Conservation (phyloP, 2,797 vertebrate species). For the Sebastiscus albofasciatus region DNA sequence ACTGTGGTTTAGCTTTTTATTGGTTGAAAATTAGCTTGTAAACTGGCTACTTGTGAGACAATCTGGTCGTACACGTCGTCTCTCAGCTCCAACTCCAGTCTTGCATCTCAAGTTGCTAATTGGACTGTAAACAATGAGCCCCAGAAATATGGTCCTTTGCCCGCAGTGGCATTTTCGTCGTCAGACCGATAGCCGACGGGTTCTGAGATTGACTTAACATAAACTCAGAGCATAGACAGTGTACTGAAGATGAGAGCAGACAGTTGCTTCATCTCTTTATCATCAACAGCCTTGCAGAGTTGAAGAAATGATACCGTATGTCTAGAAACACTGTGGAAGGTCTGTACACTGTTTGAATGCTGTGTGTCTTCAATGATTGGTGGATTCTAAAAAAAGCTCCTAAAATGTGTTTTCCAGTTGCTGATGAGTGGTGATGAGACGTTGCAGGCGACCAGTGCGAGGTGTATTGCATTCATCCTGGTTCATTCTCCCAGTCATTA, state of each 20-base stretch:
- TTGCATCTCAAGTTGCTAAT: too few species aligned
- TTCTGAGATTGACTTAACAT: neutral
- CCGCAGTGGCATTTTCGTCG: too few species aligned
- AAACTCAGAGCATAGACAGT: neutral
- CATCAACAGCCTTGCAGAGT: neutral
- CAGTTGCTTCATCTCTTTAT: neutral
- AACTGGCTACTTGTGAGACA: too few species aligned
- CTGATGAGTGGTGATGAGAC: constrained; percentile 90
- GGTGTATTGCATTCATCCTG: constrained; percentile 88
- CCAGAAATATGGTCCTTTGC: too few species aligned
- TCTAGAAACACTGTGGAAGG: neutral
- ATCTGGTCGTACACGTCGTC: too few species aligned
- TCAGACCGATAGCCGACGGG: too few species aligned
- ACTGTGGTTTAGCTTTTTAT: too few species aligned
- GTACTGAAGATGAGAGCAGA: constrained; percentile 12
- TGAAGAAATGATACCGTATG: neutral
- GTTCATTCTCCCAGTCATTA: constrained; percentile 88
- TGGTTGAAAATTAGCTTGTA: too few species aligned
- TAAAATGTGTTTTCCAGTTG: constrained; percentile 81
- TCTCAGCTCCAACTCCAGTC: too few species aligned
- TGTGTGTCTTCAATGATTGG: neutral
- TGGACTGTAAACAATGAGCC: too few species aligned
- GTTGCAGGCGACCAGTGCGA: constrained; percentile 89
- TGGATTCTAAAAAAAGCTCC: neutral
- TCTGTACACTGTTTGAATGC: neutral